Base-by-base conservation (phyloP, 2,113 vertebrate genomes). In the Centropus bengalensis region DNA sequence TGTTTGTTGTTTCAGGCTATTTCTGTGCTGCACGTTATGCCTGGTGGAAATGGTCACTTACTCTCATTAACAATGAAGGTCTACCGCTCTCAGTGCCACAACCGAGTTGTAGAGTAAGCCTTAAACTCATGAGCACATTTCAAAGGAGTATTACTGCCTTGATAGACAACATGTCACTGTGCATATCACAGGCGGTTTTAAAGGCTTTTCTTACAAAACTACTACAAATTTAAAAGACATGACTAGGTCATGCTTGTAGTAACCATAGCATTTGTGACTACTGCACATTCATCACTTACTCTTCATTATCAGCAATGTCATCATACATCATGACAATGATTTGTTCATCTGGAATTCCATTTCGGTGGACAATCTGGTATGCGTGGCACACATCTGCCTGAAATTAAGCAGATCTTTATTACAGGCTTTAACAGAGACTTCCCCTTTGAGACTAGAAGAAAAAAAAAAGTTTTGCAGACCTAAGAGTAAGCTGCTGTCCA, bases 261-360 rank as follows among this genome's bases (percentile, higher is more conserved):
- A 71, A 86, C 38, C 10, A 38, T 9, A 26, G 0, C 49, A 12
- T 60, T 59, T 62, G 32, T 42, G 28, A 66, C 14, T 28, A 47
- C 22, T 5, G 23, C 28, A 64, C 2, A 0, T 59, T 68, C 40
- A 55, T 68, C 42, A 99, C 99, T 99, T 96, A 99, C 99, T 98
- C 81, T 0, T 98, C 93, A 32, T 96, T 98, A 14, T 98, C 30
- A 56, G 99, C 99, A 71, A 99, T 98, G 96, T 99, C 99, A 27
- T 99, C 99, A 5, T 98, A 99, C 99, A 99, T 99, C 99, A 99
- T 99, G 58, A 99, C 98, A n/a, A 99, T 68, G 18, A 99, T 98
- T 97, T 99, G 99, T 95, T 99, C 98, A 9, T 99, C 99, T 0
- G 99, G 99, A 86, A 99, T 97, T 24, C 99, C 99, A 8, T 99